Evolutionary conservation across 30 jellyfish, hydroid and myxozoan species (phyloP).

Genomic region (Cassiopea xamachana): DNA sequence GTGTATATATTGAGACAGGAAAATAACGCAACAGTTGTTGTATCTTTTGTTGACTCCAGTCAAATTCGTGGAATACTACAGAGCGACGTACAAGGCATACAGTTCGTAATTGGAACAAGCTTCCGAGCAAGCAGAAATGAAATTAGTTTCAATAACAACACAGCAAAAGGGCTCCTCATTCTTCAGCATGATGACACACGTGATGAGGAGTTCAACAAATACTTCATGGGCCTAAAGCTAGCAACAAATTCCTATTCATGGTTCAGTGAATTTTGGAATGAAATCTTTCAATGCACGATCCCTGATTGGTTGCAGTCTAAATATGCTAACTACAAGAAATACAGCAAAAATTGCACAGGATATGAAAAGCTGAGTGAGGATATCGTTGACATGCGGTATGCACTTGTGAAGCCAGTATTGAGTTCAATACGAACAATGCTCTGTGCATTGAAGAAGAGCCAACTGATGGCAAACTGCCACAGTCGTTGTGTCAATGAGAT

Average conservation of each 20-base stretch:
- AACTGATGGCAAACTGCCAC: not conserved
- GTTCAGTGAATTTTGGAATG: conserved; percentile 77
- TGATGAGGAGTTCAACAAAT: conserved; percentile 2
- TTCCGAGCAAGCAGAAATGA: conserved; percentile 20
- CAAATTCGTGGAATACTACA: conserved; percentile 52
- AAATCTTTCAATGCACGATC: conserved; percentile 63
- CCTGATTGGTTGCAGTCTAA: not conserved
- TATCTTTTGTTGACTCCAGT: conserved; percentile 43
- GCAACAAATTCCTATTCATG: conserved; percentile 7
- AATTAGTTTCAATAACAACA: not conserved
- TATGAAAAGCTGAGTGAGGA: conserved; percentile 23
- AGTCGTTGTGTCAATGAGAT: no score
- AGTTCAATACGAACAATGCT: conserved; percentile 26
- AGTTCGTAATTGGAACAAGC: conserved; percentile 25
- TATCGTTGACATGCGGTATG: conserved; percentile 6
- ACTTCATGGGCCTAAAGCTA: conserved; percentile 45
- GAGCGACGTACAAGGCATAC: conserved; percentile 5
- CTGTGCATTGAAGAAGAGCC: conserved; percentile 34
- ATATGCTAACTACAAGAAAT: conserved; percentile 1
- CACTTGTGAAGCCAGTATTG: conserved; percentile 48
- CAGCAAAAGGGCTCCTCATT: conserved; percentile 4
- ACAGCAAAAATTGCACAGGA: conserved; percentile 50
- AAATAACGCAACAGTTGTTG: conserved; percentile 31
- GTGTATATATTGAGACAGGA: conserved; percentile 11
- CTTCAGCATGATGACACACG: conserved; percentile 25